These are phyloP conservation scores for Manis crassicaudata DNA, from an alignment of 2,797 vertebrate genomes.

Conservation along the genomic window DNA sequence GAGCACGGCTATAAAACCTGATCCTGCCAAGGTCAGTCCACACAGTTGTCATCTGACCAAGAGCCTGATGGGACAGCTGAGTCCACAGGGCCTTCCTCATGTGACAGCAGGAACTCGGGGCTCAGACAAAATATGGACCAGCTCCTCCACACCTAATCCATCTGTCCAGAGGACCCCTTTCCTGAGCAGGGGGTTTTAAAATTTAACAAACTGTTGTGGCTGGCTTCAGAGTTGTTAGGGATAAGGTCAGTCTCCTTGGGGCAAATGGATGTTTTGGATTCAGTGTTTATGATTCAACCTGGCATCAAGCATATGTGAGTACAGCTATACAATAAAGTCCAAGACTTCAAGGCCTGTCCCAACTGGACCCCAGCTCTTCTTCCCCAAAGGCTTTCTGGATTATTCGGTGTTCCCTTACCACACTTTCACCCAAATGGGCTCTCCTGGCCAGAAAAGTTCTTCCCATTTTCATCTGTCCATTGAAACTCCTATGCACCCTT, in stretches of 20 bases:
- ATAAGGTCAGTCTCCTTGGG: not conserved
- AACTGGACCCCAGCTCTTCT: not conserved
- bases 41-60: not conserved
- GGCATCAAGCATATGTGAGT: not conserved
- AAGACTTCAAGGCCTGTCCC: not conserved
- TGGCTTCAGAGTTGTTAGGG: not conserved
- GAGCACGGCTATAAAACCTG: not conserved
- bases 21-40: not conserved
- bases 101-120: not conserved
- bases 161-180: not conserved
- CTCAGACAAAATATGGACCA: rapidly evolving
- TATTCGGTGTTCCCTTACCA: not conserved
- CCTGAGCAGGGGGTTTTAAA: not conserved
- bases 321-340: not conserved
- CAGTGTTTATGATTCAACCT: not conserved
- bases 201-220: not conserved
- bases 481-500: not conserved
- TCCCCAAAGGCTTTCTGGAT: not conserved
- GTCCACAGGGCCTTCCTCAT: not conserved
- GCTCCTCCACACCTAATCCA: not conserved
- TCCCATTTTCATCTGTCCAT: not conserved
- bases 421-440: not conserved
- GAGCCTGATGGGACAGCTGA: not conserved
- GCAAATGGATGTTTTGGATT: not conserved
- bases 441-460: not conserved